Percentiles rank a stretch among this genome's conserved stretches.
Evolutionary conservation across 2,113 vertebrate species (phyloP).

Genomic region (Thunnus thynnus): DNA sequence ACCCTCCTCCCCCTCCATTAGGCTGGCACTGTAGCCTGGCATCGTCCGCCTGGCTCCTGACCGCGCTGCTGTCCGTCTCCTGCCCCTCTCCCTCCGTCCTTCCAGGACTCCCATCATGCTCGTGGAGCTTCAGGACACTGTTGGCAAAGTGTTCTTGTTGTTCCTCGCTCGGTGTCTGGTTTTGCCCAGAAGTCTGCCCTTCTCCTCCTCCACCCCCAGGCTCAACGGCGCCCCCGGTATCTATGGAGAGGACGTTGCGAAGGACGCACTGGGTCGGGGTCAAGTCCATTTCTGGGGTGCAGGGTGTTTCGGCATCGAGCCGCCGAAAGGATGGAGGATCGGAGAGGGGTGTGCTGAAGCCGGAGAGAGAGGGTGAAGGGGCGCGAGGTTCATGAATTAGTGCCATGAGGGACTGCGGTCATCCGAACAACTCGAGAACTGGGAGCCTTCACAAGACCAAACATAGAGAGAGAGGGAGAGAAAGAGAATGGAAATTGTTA

Average conservation of each 20-base stretch:
- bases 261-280: constrained; percentile 96
- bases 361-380: constrained; percentile 92
- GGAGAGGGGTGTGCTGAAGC: constrained; percentile 88
- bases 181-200: constrained; percentile 70
- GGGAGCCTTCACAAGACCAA: constrained; percentile 32
- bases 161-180: constrained; percentile 90
- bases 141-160: constrained; percentile 91
- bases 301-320: constrained; percentile 90
- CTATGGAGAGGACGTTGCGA: constrained; percentile 91
- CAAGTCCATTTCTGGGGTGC: constrained; percentile 93
- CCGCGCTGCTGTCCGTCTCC: constrained; percentile 64
- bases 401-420: constrained; percentile 86
- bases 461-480: constrained; percentile 23
- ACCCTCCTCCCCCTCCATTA: constrained; percentile 89
- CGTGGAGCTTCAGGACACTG: constrained; percentile 92
- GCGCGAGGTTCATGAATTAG: constrained; percentile 92
- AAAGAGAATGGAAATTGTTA: constrained; percentile 21
- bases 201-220: constrained; percentile 71
- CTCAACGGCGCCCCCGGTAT: constrained; percentile 82
- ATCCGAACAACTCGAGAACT: constrained; percentile 58
- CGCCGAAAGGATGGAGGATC: constrained; percentile 89
- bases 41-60: constrained; percentile 76
- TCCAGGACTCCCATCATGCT: constrained; percentile 83
- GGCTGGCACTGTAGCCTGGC: constrained; percentile 91
- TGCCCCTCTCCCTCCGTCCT: constrained; percentile 80